Evolutionary conservation across 1,140 invertebrate genomes (phyloP).

Genomic region (Tetragonula clypearis): DNA sequence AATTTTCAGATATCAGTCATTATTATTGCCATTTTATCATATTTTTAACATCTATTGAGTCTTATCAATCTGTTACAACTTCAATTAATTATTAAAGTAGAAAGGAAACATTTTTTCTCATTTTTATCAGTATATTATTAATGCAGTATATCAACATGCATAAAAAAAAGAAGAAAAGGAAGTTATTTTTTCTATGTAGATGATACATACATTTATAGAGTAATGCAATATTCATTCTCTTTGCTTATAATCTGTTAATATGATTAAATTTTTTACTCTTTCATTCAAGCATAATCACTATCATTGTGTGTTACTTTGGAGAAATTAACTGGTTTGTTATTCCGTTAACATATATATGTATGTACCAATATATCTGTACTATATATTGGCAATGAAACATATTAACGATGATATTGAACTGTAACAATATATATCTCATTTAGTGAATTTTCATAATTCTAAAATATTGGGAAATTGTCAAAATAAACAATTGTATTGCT

Average conservation of each 20-base stretch:
- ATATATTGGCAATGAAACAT: not conserved
- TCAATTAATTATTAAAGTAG: constrained; percentile 16
- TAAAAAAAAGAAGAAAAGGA: constrained; percentile 32
- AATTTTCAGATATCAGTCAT: not conserved
- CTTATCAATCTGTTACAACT: not conserved
- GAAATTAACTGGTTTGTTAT: not conserved
- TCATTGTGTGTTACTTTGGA: not conserved
- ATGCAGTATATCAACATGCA: constrained; percentile 22
- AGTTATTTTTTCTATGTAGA: constrained; percentile 73
- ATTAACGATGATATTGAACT: not conserved
- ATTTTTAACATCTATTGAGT: not conserved
- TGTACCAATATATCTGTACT: not conserved
- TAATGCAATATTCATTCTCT: constrained; percentile 29
- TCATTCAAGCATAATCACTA: not conserved
- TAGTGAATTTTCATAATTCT: not conserved
- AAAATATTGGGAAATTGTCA: not conserved
- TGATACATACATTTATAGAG: constrained; percentile 74
- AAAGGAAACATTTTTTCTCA: constrained; percentile 12
- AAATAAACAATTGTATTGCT: not conserved
- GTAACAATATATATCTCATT: not conserved
- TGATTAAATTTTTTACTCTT: constrained; percentile 23
- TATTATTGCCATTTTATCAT: not conserved
- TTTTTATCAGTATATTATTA: constrained; percentile 14
- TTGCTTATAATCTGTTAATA: constrained; percentile 8
- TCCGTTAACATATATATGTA: not conserved